phyloP scores from a whole-genome alignment of 1,140 invertebrate genomes.

The Drosophila auraria region DNA sequence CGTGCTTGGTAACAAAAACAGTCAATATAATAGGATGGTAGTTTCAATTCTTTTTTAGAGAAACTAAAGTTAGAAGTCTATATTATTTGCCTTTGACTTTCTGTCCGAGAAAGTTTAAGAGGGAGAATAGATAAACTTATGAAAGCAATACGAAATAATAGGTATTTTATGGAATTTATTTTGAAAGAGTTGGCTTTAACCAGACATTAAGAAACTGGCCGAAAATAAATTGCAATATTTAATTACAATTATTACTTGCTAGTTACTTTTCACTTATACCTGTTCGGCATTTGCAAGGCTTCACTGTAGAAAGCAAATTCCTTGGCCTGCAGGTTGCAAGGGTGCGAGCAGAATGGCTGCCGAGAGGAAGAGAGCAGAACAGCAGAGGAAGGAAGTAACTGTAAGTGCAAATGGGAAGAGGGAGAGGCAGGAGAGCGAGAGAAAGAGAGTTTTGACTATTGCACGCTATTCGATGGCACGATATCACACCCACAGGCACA shows the following conservation, averaged over 20 bases:
- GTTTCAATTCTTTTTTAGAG: not conserved
- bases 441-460: constrained; percentile 5
- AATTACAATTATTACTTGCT: not conserved
- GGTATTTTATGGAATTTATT: not conserved
- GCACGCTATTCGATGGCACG: constrained; percentile 33
- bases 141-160: no score
- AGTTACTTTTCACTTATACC: not conserved
- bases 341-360: not conserved
- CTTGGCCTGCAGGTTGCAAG: constrained; percentile 9
- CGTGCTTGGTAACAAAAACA: not conserved
- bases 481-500: constrained; percentile 21
- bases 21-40: not conserved
- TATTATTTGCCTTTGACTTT: not conserved
- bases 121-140: no score
- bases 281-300: constrained; percentile 5
- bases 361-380: not conserved
- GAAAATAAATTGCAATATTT: no score
- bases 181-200: no score
- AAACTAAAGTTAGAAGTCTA: no score
- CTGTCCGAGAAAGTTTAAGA: not conserved
- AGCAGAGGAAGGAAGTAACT: constrained; percentile 11
- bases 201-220: no score
- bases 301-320: constrained; percentile 13
- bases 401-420: constrained; percentile 5
- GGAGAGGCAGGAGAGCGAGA: not conserved